phyloP scores from a whole-genome alignment of 2,113 vertebrate genomes.

The Cervus canadensis region DNA sequence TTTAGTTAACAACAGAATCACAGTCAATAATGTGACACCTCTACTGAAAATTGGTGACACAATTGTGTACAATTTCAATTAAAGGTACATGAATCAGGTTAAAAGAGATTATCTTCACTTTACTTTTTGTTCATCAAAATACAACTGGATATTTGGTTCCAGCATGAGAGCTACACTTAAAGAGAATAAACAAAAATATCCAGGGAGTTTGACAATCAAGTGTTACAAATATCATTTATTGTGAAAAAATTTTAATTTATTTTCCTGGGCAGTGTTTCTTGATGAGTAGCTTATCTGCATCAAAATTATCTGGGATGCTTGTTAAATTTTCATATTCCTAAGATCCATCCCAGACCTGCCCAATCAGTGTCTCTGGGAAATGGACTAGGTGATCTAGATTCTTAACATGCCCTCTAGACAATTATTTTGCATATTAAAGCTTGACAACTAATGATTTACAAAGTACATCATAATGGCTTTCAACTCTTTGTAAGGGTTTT shows the following conservation, averaged over 20 bases:
- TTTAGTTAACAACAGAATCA: conserved; percentile 30
- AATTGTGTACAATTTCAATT: neutral
- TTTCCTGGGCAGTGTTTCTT: neutral
- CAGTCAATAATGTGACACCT: neutral
- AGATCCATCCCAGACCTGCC: neutral
- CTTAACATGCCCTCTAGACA: neutral
- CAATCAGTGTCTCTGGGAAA: neutral
- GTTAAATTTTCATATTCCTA: neutral
- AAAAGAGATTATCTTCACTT: neutral
- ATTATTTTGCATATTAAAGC: neutral
- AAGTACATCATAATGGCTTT: neutral
- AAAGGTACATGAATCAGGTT: neutral
- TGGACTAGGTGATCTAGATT: neutral
- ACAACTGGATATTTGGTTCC: neutral
- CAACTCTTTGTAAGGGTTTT: neutral
- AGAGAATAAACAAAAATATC: conserved; percentile 6
- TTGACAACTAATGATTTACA: neutral
- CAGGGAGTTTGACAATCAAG: neutral
- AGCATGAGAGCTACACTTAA: neutral
- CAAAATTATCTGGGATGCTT: neutral
- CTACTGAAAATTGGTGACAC: neutral
- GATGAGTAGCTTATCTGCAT: neutral
- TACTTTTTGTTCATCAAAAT: conserved; percentile 13
- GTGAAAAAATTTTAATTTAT: neutral
- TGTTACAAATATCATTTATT: neutral